A percentile compares a stretch with the other conserved stretches of the same genome.
Evolutionary conservation across 2,797 vertebrate species (phyloP).

Genomic region (Cossypha niveicapilla): DNA sequence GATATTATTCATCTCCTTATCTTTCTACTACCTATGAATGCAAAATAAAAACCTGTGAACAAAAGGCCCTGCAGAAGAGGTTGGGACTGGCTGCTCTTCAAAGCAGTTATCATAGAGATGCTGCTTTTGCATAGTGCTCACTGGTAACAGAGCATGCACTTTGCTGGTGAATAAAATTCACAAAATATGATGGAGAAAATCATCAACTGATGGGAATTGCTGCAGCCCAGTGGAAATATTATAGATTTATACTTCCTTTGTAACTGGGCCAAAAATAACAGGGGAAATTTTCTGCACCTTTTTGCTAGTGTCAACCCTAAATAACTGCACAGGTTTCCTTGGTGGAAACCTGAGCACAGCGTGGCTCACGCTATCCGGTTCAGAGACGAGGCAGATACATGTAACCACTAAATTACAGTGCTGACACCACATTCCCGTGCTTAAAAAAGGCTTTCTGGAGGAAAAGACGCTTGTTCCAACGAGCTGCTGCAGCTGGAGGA

Average conservation of each 20-base stretch:
- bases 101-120: background rate
- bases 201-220: background rate
- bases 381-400: background rate
- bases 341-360: background rate
- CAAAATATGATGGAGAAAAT: background rate
- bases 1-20: conserved; percentile 43
- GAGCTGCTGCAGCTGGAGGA: background rate
- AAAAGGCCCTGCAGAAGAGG: conserved; percentile 29
- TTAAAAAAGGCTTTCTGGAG: background rate
- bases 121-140: background rate
- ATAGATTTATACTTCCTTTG: background rate
- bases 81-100: conserved; percentile 10
- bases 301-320: background rate
- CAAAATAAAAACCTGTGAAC: conserved; percentile 42
- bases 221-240: background rate
- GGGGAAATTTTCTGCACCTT: background rate
- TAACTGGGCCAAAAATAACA: background rate
- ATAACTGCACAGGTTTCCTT: background rate
- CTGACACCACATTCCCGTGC: background rate
- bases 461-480: background rate
- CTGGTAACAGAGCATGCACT: background rate
- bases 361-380: background rate
- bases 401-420: background rate
- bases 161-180: background rate
- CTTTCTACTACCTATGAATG: conserved; percentile 42